phyloP scores from a whole-genome alignment of 2,113 vertebrate species.

The Pantherophis guttatus region DNA sequence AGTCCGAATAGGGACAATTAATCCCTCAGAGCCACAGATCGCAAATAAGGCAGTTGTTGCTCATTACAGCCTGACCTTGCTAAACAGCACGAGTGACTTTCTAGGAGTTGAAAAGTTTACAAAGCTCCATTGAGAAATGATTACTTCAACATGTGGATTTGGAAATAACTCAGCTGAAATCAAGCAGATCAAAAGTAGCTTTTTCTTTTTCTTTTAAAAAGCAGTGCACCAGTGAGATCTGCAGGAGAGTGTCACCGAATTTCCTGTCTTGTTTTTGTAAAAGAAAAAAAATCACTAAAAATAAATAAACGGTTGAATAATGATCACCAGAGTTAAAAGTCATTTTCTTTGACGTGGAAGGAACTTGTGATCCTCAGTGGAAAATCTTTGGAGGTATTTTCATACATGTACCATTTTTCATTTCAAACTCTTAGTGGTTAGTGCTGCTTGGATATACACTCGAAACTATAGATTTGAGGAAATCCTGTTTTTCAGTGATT shows the following conservation, averaged over 20 bases:
- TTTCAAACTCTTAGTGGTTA: conserved; percentile 33
- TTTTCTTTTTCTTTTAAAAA: conserved; percentile 34
- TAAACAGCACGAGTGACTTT: conserved; percentile 81
- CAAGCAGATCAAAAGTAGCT: conserved; percentile 49
- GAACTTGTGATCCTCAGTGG: conserved; percentile 41
- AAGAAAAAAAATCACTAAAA: neutral
- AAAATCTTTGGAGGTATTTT: conserved; percentile 37
- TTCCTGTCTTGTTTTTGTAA: neutral
- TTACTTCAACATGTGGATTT: conserved; percentile 20
- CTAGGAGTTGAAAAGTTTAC: conserved; percentile 75
- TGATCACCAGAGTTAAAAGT: conserved; percentile 52
- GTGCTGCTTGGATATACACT: neutral
- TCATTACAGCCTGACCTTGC: conserved; percentile 84
- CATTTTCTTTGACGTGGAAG: conserved; percentile 17
- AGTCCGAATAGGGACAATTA: conserved; percentile 83
- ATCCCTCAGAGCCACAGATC: conserved; percentile 81
- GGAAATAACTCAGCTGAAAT: conserved; percentile 35
- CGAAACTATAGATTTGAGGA: neutral
- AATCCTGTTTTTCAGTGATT: neutral
- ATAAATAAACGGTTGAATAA: conserved; percentile 24
- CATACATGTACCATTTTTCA: conserved; percentile 21
- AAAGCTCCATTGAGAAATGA: conserved; percentile 62
- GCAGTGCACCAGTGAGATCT: neutral
- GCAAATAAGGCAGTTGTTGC: conserved; percentile 82
- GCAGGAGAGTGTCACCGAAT: neutral